Percentiles rank a stretch among this genome's conserved stretches.
These are phyloP conservation scores for Gouania willdenowi DNA, from an alignment of 2,797 vertebrate species.

Conservation along the genomic window DNA sequence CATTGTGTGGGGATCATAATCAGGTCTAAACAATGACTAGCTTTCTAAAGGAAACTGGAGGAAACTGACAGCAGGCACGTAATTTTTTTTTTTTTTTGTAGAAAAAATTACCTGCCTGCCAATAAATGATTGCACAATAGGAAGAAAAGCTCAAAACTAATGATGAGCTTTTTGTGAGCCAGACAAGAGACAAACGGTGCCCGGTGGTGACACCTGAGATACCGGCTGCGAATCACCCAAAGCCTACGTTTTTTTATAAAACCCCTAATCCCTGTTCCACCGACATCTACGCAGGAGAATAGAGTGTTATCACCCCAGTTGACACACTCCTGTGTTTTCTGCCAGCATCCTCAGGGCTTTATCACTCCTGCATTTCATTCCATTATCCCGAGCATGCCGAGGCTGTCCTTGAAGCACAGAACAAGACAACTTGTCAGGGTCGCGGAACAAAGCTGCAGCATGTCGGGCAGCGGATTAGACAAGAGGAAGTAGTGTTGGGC, in stretches of 20 bases:
- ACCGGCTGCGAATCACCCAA: conserved; percentile 49
- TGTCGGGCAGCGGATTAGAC: conserved; percentile 64
- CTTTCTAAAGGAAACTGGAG: not conserved
- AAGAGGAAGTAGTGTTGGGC: conserved; percentile 31
- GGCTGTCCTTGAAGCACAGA: conserved; percentile 54
- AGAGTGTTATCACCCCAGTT: conserved; percentile 63
- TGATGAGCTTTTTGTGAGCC: conserved; percentile 52
- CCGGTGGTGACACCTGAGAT: conserved; percentile 33
- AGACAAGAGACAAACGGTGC: conserved; percentile 41
- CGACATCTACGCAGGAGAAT: conserved; percentile 48
- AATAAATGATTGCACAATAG: conserved; percentile 25
- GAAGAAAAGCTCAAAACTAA: conserved; percentile 36
- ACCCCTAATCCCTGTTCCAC: conserved; percentile 60
- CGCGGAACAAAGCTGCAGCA: conserved; percentile 66
- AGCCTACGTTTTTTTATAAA: conserved; percentile 49
- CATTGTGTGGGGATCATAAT: too few relatives aligned
- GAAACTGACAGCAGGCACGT: conserved; percentile 9
- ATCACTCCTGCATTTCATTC: conserved; percentile 63
- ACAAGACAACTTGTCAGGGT: conserved; percentile 65
- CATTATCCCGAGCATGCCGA: conserved; percentile 63
- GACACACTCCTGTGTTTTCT: conserved; percentile 68
- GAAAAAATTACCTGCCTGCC: conserved; percentile 40
- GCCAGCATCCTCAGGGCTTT: conserved; percentile 58
- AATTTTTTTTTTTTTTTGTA: too few relatives aligned
- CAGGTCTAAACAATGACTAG: too few relatives aligned